Evolutionary conservation across 2,113 vertebrate species (phyloP).

Genomic region (Cyrtonyx montezumae): DNA sequence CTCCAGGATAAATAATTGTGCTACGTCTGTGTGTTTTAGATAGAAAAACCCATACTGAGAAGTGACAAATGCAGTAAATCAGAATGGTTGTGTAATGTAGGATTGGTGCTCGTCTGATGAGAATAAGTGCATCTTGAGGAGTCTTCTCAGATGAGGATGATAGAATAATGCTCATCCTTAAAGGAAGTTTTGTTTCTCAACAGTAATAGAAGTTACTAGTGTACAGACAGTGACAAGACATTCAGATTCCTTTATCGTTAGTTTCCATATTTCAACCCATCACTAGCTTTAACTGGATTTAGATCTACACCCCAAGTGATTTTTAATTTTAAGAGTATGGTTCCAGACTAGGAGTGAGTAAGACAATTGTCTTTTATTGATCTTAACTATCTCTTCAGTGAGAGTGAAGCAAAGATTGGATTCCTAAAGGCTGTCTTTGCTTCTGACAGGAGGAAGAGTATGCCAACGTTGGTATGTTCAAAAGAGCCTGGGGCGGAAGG

Average conservation of each 20-base stretch:
- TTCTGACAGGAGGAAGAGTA: neutral
- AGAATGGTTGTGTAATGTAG: neutral
- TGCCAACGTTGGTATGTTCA: neutral
- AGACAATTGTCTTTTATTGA: neutral
- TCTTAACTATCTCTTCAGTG: neutral
- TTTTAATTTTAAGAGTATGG: neutral
- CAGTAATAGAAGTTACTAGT: neutral
- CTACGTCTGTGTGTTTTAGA: neutral
- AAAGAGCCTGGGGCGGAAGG: fast-evolving
- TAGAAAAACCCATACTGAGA: neutral
- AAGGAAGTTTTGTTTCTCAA: neutral
- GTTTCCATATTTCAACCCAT: neutral
- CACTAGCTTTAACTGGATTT: neutral
- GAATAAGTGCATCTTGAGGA: neutral
- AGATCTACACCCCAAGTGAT: neutral
- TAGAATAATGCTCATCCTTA: neutral
- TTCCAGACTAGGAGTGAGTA: neutral
- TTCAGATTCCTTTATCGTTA: neutral
- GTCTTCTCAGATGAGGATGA: neutral
- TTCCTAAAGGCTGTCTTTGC: neutral
- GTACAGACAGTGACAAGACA: neutral
- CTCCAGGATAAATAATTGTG: neutral
- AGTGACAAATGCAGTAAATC: neutral
- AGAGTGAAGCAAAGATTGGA: neutral
- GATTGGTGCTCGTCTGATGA: neutral